Evolutionary conservation across 2,888 invertebrate species (phyloP), one percentile per base, ranked within the genome.

Genomic region (Meganola albula): DNA sequence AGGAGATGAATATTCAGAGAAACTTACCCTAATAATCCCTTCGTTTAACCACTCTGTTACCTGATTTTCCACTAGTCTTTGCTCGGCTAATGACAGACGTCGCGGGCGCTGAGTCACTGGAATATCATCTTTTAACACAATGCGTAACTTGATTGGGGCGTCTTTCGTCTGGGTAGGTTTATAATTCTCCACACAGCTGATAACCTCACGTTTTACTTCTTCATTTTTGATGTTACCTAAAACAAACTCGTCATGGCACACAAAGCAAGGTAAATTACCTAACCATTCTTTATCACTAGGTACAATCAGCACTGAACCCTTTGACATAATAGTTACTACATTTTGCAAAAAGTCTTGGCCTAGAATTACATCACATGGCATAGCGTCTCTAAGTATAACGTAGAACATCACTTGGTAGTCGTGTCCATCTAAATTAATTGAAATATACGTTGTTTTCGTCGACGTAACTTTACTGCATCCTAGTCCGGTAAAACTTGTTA

Each of bases 41-140:
- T 24, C 8, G 4, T 9, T 7, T 2, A 33, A 24, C 33, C 27
- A 33, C 9, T 33, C 12, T 5, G 11, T 10, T 0, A 34, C 20
- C 11, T 34, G 34, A 1, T 11, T 12, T 11, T 24, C 24, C 1
- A 34, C 34, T 9, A 20, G n/a, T n/a, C 25, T 4, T n/a, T 30
- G 11, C 11, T 29, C 34, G 2, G 1, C 7, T 1, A 27, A 2
- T 1, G 32, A 7, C 2, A 32, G 7, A 2, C 27, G 10, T 1
- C 32, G 10, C 14, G 36, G 48, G 12, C 44, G 34, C 5, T 48
- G 48, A 6, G 38, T 23, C 1, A 53, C 38, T 12, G 48, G 49
- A 2, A 45, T 32, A 13, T 45, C 45, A 22, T 48, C 43, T 24
- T 44, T 52, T 4, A 52, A 13, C 6, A 48, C 20, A 9, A 48